These are phyloP conservation scores for Grammomys dolichurus DNA, from an alignment of 2,113 vertebrate species.

Conservation along the genomic window DNA sequence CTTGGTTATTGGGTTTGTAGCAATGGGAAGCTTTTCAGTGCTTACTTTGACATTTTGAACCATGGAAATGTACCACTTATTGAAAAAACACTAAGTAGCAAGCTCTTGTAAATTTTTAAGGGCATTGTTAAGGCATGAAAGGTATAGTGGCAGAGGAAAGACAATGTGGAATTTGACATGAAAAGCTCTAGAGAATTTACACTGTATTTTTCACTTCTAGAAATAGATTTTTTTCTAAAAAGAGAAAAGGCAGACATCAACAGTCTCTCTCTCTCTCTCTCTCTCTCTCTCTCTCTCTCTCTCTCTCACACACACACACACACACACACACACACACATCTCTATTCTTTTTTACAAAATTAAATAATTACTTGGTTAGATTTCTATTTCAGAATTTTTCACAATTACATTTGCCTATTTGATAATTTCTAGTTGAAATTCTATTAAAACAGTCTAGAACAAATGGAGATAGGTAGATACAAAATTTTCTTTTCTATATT, in stretches of 20 bases:
- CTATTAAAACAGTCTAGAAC: background rate
- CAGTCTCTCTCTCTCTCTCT: background rate
- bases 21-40: background rate
- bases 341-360: background rate
- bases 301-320: too few species aligned
- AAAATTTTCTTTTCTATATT: background rate
- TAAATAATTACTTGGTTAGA: constrained; percentile 20
- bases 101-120: background rate
- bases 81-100: background rate
- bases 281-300: too few species aligned
- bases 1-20: too few species aligned
- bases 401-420: background rate
- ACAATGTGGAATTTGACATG: background rate
- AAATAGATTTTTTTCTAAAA: constrained; percentile 82
- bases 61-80: background rate
- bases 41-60: background rate
- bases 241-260: constrained; percentile 26
- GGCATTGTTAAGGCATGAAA: too few species aligned
- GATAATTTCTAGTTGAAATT: constrained; percentile 32
- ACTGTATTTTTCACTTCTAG: background rate
- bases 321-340: background rate
- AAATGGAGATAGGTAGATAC: background rate
- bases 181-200: background rate
- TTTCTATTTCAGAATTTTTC: constrained; percentile 17
- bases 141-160: background rate